Evolutionary conservation across 64 coral and sea anemone species (phyloP).

Genomic region (Pachyseris speciosa): DNA sequence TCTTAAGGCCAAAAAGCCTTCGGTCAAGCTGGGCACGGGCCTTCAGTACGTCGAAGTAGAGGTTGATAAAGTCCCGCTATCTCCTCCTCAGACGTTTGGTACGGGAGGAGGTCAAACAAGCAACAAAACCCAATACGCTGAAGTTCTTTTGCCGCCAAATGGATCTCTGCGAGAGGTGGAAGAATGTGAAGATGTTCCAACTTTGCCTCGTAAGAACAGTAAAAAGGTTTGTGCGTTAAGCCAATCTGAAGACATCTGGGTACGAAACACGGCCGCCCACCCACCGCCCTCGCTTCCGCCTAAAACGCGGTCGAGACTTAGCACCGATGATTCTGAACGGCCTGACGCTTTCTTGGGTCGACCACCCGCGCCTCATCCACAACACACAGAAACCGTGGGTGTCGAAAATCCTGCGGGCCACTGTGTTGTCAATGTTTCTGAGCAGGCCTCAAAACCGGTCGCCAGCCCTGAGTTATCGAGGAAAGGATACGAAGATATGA

Average conservation of each 20-base stretch:
- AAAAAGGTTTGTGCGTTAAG: background rate
- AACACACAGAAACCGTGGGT: background rate
- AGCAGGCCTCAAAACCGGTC: background rate
- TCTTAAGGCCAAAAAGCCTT: constrained; percentile 11
- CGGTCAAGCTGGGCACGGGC: constrained; percentile 4
- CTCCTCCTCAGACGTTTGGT: constrained; percentile 12
- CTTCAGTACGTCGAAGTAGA: constrained; percentile 70
- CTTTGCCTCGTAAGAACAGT: constrained; percentile 6
- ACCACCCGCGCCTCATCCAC: background rate
- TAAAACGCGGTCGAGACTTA: background rate
- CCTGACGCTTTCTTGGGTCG: background rate
- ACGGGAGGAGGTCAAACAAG: background rate
- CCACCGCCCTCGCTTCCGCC: constrained; percentile 9
- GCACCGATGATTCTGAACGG: background rate
- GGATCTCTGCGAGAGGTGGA: background rate
- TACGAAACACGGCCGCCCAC: constrained; percentile 22
- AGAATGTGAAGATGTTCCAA: background rate
- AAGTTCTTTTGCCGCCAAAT: constrained; percentile 39
- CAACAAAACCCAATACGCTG: constrained; percentile 44
- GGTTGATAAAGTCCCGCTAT: constrained; percentile 15
- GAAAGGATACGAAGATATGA: constrained; percentile 69
- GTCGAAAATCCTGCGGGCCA: background rate
- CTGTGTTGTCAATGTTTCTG: background rate
- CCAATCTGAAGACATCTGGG: constrained; percentile 47
- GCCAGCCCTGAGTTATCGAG: background rate